Conservation (phyloP, 2,888 invertebrate genomes). For the Ochropacha duplaris region DNA sequence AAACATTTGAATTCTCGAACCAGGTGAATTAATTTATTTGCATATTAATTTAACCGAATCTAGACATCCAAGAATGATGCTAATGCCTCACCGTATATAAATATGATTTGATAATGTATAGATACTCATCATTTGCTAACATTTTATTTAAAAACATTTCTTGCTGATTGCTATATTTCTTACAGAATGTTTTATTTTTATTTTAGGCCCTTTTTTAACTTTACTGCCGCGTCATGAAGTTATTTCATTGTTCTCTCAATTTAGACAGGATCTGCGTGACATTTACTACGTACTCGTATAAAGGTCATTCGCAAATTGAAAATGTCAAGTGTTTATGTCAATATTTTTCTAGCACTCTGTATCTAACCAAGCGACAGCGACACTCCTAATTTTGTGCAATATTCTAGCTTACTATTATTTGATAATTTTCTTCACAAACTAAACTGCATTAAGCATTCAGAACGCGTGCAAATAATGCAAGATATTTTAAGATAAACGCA, state of each 20-base stretch:
- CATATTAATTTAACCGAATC: too few species aligned
- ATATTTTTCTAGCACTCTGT: constrained; percentile 41
- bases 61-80: too few species aligned
- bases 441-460: constrained; percentile 19
- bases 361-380: constrained; percentile 17
- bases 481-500: constrained; percentile 6
- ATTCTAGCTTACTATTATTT: constrained; percentile 1
- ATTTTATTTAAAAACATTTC: too few species aligned
- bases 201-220: neutral
- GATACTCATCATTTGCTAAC: too few species aligned
- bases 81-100: too few species aligned
- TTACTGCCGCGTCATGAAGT: neutral
- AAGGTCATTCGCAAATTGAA: constrained; percentile 33
- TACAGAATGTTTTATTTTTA: neutral
- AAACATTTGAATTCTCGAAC: neutral
- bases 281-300: constrained; percentile 16
- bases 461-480: constrained; percentile 16
- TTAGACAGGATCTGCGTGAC: constrained; percentile 11
- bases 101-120: too few species aligned
- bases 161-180: too few species aligned
- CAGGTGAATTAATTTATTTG: neutral
- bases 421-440: constrained; percentile 16
- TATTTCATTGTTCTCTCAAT: neutral
- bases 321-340: constrained; percentile 38
- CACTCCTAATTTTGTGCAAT: constrained; percentile 32